phyloP scores from a whole-genome alignment of 2,797 vertebrate genomes.

The Aythya fuligula region DNA sequence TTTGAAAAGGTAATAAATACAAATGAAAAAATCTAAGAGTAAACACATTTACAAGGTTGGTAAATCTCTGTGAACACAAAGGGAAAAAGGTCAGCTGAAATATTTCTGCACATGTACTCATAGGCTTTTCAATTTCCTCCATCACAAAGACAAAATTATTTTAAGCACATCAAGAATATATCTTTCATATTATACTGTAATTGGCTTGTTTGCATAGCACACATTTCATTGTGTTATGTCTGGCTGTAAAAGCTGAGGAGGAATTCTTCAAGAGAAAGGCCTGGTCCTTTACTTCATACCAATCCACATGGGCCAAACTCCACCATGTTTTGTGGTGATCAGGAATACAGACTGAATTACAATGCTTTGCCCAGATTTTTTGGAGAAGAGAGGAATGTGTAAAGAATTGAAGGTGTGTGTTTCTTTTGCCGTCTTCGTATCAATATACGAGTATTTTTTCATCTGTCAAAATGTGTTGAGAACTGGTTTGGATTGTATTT shows the following conservation, averaged over 20 bases:
- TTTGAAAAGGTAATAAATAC: constrained; percentile 1
- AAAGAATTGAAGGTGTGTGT: background rate
- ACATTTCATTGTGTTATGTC: background rate
- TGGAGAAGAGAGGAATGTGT: background rate
- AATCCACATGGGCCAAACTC: background rate
- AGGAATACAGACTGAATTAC: background rate
- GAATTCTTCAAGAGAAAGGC: background rate
- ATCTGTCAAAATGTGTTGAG: background rate
- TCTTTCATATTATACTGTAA: background rate
- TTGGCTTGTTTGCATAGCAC: background rate
- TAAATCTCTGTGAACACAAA: background rate
- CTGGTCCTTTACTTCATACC: background rate
- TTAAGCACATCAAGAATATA: background rate
- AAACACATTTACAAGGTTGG: background rate
- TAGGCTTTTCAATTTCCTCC: background rate
- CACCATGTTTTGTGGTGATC: background rate
- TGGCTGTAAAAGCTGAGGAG: background rate
- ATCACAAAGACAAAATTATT: background rate
- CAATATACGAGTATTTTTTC: background rate
- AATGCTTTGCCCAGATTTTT: background rate
- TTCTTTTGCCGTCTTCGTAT: background rate
- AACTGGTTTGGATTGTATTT: background rate
- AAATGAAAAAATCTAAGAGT: background rate
- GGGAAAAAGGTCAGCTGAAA: background rate
- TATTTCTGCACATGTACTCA: background rate